Conservation (phyloP, 2,113 vertebrate species). For the Callipepla squamata region DNA sequence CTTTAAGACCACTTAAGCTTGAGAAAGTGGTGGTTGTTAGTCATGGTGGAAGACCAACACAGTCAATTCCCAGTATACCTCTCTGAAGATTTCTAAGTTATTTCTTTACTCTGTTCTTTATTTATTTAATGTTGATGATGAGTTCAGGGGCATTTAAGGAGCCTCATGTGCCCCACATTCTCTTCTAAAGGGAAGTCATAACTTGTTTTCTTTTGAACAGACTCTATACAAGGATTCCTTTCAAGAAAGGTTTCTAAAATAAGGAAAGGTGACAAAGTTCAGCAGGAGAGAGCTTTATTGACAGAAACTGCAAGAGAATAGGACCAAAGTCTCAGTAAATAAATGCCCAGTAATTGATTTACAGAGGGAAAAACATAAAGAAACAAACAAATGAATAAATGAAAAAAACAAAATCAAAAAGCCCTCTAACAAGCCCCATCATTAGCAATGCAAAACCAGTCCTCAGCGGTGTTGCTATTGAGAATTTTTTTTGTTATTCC, state of each 20-base stretch:
- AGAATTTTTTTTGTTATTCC: background rate
- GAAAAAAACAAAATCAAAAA: background rate
- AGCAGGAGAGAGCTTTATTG: background rate
- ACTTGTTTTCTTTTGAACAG: background rate
- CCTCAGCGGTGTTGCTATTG: background rate
- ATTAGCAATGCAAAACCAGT: conserved; percentile 26
- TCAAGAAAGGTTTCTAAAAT: background rate
- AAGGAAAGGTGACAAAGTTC: background rate
- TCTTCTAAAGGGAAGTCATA: background rate
- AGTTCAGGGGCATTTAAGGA: background rate
- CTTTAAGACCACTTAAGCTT: background rate
- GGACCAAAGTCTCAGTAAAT: background rate
- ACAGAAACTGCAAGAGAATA: background rate
- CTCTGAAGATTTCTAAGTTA: background rate
- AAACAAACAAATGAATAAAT: background rate
- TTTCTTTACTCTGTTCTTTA: background rate
- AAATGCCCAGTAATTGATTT: background rate
- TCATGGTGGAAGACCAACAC: background rate
- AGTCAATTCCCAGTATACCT: background rate
- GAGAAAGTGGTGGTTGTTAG: background rate
- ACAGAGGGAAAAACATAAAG: background rate
- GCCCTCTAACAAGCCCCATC: background rate
- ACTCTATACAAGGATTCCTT: background rate
- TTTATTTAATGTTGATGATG: background rate
- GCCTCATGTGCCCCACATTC: background rate